These are phyloP conservation scores for Sapajus apella DNA, from an alignment of 2,113 vertebrate species.

Conservation along the genomic window DNA sequence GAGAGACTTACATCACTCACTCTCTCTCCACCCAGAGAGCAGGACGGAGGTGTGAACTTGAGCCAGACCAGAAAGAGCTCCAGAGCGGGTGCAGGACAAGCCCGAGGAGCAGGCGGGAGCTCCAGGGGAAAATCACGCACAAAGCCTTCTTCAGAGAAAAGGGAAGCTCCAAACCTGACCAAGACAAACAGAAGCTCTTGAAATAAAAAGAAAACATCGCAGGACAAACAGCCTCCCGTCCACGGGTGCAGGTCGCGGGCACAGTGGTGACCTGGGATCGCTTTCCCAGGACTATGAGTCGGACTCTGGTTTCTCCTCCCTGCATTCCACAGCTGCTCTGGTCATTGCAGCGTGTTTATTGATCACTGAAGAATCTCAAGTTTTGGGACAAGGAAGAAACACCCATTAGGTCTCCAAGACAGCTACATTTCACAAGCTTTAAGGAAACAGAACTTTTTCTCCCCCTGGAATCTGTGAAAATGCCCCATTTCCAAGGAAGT, in stretches of 20 bases:
- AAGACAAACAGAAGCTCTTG: neutral
- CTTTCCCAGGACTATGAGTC: neutral
- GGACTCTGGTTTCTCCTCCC: accelerated
- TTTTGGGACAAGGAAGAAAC: neutral
- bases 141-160: neutral
- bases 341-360: neutral
- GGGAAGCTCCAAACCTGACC: neutral
- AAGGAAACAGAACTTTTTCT: neutral
- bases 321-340: neutral
- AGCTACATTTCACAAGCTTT: neutral
- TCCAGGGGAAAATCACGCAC: neutral
- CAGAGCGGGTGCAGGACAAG: neutral
- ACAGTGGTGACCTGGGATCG: neutral
- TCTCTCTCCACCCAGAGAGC: slow-evolving; percentile 85
- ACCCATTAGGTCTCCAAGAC: neutral
- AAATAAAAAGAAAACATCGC: neutral
- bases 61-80: slow-evolving; percentile 25
- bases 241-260: neutral
- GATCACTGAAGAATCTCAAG: slow-evolving; percentile 24
- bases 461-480: slow-evolving; percentile 28
- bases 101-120: neutral
- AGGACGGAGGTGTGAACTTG: slow-evolving; percentile 71
- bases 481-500: slow-evolving; percentile 16
- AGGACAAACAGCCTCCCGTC: neutral
- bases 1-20: slow-evolving; percentile 87